phyloP scores from a whole-genome alignment of 2,113 vertebrate species.

The Tylochromis polylepis region DNA sequence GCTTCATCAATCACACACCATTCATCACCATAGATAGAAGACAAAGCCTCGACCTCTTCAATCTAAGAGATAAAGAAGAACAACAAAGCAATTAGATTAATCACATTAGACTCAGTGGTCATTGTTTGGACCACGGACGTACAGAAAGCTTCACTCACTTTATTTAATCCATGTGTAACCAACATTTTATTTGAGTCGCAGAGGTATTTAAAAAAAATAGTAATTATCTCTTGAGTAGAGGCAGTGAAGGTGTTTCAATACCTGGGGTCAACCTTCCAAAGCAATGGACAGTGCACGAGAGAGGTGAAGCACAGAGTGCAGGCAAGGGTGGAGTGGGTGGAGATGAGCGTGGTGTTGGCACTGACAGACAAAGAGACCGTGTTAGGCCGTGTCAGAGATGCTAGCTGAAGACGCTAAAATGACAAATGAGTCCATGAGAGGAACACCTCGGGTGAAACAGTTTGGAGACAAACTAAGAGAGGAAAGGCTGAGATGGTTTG shows the following conservation, averaged over 20 bases:
- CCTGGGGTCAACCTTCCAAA: neutral
- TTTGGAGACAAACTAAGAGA: neutral
- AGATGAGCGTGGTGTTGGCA: neutral
- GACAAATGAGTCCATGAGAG: neutral
- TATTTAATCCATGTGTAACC: neutral
- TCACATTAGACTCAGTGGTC: neutral
- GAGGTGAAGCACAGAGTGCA: neutral
- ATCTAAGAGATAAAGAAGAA: constrained; percentile 65
- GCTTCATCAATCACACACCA: constrained; percentile 94
- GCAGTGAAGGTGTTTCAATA: neutral
- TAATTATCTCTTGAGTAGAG: neutral
- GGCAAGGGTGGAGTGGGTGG: neutral
- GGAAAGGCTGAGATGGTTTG: neutral
- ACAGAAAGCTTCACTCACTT: neutral
- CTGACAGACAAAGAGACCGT: neutral
- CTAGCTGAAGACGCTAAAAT: neutral
- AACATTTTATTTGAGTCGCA: neutral
- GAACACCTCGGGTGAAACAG: neutral
- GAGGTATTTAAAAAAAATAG: neutral
- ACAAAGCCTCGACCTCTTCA: constrained; percentile 96
- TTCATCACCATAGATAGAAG: constrained; percentile 93
- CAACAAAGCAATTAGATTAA: neutral
- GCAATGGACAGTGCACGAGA: neutral
- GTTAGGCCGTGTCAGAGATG: neutral
- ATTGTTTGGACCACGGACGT: neutral